Conservation (phyloP, 1,140 invertebrate genomes). For the Brachionus sp. region DNA sequence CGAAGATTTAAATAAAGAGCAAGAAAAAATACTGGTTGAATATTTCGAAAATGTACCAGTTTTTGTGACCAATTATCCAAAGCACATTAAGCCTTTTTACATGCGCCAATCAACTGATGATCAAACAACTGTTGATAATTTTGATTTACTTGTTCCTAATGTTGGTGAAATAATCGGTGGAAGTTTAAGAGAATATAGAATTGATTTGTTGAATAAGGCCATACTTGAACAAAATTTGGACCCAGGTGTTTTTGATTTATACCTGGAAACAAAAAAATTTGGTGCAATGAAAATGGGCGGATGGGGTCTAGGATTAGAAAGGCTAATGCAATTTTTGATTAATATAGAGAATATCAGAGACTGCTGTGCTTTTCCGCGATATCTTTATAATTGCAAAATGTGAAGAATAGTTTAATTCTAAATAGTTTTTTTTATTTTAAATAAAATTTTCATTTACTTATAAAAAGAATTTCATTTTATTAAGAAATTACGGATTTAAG, state of each 20-base stretch:
- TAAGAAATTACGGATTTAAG: too few relatives aligned
- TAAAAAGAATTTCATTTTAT: too few relatives aligned
- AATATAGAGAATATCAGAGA: constrained; percentile 36
- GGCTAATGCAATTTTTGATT: constrained; percentile 30
- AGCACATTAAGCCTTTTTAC: constrained; percentile 43
- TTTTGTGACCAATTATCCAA: constrained; percentile 35
- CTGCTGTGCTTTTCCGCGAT: constrained; percentile 36
- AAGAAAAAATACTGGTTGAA: constrained; percentile 42
- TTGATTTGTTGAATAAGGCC: background rate
- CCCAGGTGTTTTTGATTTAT: background rate
- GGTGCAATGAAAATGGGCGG: constrained; percentile 22
- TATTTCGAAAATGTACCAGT: constrained; percentile 16
- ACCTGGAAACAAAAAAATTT: constrained; percentile 40
- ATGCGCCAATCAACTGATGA: constrained; percentile 27
- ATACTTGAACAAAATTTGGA: constrained; percentile 28
- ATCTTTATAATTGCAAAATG: constrained; percentile 41
- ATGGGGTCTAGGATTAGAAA: constrained; percentile 42
- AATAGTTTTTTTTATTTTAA: background rate
- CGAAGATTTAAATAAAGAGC: constrained; percentile 33
- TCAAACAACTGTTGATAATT: background rate
- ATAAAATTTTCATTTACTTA: too few relatives aligned
- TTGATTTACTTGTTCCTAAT: constrained; percentile 29
- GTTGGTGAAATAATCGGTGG: constrained; percentile 46
- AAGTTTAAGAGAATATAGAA: constrained; percentile 39
- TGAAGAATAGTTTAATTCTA: background rate